Evolutionary conservation across 2,113 vertebrate species (phyloP), one percentile per base, ranked within the genome.

Genomic region (Anhinga anhinga): DNA sequence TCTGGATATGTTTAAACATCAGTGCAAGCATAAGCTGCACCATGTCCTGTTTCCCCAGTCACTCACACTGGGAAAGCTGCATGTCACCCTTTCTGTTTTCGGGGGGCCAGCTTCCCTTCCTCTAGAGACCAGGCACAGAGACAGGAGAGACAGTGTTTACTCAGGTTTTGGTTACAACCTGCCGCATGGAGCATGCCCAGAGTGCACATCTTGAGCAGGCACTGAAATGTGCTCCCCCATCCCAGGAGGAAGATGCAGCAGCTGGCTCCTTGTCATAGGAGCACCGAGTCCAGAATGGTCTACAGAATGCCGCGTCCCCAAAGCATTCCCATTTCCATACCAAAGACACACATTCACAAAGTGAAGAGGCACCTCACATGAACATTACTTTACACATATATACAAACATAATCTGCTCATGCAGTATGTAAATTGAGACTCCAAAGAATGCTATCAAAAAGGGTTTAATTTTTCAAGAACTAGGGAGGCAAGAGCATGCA

Each of bases 401-500:
- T n/a, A 18, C 52, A 66, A 66, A 73, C 44, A 19, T 67, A 27
- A 71, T 94, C 87, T 70, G 30, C n/a, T 62, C 34, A 23, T 15
- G 16, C 6, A 38, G 36, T 29, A 34, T 53, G 81, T 76, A 71
- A 95, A 79, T 18, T 0, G 3, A 65, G 40, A 82, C 72, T 72
- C 32, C 36, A 82, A 91, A 89, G 40, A 18, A 79, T n/a, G 44
- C 10, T 84, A 13, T 72, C 44, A 79, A 78, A 62, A 90, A 83
- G 47, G 26, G 27, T 86, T 91, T 72, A 89, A 89, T 92, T 84
- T 82, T 97, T 94, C 72, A 91, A 76, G 65, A 82, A 65, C 47
- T 14, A 56, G 44, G 38, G 52, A 82, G 79, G 25, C 0, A 1
- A 59, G 44, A 69, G 44, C 21, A 13, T 3, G 5, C 34, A 67